Evolutionary conservation across 2,888 invertebrate species (phyloP).

Genomic region (Morinoia aosen): DNA sequence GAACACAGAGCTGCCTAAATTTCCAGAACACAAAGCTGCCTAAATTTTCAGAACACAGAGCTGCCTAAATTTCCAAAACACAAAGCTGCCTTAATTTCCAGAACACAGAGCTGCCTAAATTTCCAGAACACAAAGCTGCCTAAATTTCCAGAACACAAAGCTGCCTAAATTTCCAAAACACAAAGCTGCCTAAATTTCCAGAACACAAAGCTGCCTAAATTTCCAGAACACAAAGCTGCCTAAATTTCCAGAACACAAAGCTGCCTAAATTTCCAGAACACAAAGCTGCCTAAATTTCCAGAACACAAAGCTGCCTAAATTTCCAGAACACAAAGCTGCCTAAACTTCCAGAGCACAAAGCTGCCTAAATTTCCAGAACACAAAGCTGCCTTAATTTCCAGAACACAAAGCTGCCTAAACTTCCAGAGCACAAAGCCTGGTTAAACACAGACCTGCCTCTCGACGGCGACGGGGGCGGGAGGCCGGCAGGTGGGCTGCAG

Average conservation of each 20-base stretch:
- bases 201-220: too few relatives aligned
- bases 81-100: not conserved
- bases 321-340: conserved; percentile 57
- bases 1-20: conserved; percentile 61
- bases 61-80: not conserved
- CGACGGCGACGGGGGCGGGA: conserved; percentile 51
- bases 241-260: not conserved
- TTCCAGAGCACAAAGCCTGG: too few relatives aligned
- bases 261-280: conserved; percentile 61
- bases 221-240: not conserved
- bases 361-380: too few relatives aligned
- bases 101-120: conserved; percentile 61
- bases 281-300: too few relatives aligned
- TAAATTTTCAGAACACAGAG: too few relatives aligned
- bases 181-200: conserved; percentile 66
- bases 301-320: not conserved
- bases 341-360: not conserved
- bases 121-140: too few relatives aligned
- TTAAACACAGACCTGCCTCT: conserved; percentile 62
- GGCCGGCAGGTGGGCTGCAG: conserved; percentile 70
- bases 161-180: not conserved
- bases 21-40: too few relatives aligned
- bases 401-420: conserved; percentile 61
- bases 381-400: not conserved
- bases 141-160: too few relatives aligned